phyloP scores from a whole-genome alignment of 2,888 invertebrate genomes.

The Synanthedon andrenaeformis region DNA sequence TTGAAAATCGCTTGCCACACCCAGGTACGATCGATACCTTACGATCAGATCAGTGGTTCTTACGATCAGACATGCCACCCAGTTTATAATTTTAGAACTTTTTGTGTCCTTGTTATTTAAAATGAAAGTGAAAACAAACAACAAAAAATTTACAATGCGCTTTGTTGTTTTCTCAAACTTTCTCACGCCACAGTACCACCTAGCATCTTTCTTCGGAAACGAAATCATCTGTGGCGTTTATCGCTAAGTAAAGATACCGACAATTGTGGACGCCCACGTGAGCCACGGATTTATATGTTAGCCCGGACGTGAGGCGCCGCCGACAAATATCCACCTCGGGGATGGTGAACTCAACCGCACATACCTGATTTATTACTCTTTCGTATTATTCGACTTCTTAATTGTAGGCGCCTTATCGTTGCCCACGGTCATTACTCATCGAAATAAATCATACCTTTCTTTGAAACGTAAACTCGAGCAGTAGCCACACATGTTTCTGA shows the following conservation, averaged over 20 bases:
- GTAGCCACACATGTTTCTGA: too few relatives aligned
- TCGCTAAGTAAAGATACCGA: conserved; percentile 24
- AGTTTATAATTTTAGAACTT: too few relatives aligned
- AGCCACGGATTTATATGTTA: conserved; percentile 36
- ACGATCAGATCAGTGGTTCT: too few relatives aligned
- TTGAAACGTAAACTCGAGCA: too few relatives aligned
- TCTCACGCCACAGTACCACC: conserved; percentile 16
- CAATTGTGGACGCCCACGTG: conserved; percentile 42
- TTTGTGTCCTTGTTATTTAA: too few relatives aligned
- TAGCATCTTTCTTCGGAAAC: conserved; percentile 18
- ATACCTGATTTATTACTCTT: conserved; percentile 18
- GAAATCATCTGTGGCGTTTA: conserved; percentile 29
- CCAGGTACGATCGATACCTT: too few relatives aligned
- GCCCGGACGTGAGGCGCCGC: conserved; percentile 26
- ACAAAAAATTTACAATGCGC: too few relatives aligned
- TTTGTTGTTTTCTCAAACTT: conserved; percentile 10
- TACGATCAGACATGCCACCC: too few relatives aligned
- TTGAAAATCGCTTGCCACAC: too few relatives aligned
- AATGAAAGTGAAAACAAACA: too few relatives aligned
- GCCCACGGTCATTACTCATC: neutral
- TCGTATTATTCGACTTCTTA: conserved; percentile 7
- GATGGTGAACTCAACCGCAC: conserved; percentile 6
- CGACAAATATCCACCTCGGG: conserved; percentile 13
- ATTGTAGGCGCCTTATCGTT: neutral
- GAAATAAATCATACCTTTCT: neutral